Conservation (phyloP, 2,888 invertebrate genomes). For the Apodemia duryi region DNA sequence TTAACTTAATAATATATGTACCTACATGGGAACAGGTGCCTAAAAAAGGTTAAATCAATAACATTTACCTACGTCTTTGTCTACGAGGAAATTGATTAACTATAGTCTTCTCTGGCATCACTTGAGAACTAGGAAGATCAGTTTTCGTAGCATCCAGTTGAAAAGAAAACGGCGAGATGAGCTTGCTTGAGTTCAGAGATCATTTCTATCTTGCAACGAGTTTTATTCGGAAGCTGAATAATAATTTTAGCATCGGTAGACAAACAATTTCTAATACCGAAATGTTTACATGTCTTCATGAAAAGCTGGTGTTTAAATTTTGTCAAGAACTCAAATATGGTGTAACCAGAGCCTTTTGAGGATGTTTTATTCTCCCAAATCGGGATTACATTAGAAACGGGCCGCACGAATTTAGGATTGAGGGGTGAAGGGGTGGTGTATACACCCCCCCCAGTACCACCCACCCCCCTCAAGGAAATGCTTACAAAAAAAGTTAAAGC, state of each 20-base stretch:
- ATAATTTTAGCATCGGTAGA: background rate
- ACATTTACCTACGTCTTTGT: background rate
- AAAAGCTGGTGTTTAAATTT: slow-evolving; percentile 9
- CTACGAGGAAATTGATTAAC: background rate
- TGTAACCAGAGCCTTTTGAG: slow-evolving; percentile 12
- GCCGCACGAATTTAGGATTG: no score
- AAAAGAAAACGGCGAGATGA: background rate
- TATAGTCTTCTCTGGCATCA: background rate
- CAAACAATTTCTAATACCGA: slow-evolving; percentile 15
- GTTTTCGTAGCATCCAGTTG: background rate
- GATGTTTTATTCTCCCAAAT: slow-evolving; percentile 7
- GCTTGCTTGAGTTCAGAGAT: background rate
- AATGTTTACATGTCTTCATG: slow-evolving; percentile 7
- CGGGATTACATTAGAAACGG: no score
- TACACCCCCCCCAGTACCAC: no score
- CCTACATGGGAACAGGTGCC: no score
- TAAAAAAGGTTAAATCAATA: no score
- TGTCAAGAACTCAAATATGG: slow-evolving; percentile 20
- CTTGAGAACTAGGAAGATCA: background rate
- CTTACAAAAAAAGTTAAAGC: no score
- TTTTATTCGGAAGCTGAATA: slow-evolving; percentile 10
- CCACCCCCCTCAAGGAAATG: no score
- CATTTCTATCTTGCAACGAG: background rate
- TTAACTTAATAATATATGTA: no score
- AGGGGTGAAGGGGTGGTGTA: no score